These are phyloP conservation scores for Trichopria drosophilae DNA, from an alignment of 2,888 invertebrate species.

Conservation along the genomic window DNA sequence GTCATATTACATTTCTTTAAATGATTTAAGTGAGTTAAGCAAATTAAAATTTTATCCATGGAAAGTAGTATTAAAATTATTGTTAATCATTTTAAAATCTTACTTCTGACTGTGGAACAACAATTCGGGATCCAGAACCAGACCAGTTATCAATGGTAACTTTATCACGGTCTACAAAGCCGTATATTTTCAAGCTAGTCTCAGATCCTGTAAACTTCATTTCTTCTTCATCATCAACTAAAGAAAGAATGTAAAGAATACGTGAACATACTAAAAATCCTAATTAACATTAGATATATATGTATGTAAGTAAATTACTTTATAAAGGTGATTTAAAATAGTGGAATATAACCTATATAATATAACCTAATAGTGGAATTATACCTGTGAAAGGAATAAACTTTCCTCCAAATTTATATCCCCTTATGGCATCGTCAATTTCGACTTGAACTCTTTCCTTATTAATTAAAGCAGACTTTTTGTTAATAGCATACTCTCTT, in stretches of 20 bases:
- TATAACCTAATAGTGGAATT: not conserved
- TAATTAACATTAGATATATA: not conserved
- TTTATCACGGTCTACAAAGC: constrained; percentile 27
- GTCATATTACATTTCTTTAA: no score
- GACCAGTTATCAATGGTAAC: constrained; percentile 30
- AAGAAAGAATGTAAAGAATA: not conserved
- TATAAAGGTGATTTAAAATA: not conserved
- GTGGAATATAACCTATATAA: constrained; percentile 3
- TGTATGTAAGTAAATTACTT: not conserved
- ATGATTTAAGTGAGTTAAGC: no score
- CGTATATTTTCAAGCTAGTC: constrained; percentile 27
- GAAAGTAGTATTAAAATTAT: no score
- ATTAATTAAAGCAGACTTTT: constrained; percentile 1
- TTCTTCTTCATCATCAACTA: constrained; percentile 25
- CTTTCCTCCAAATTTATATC: constrained; percentile 39
- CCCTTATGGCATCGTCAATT: constrained; percentile 31
- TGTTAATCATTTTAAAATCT: no score
- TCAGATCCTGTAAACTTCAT: constrained; percentile 22
- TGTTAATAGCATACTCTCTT: not conserved
- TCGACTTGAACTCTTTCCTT: constrained; percentile 20
- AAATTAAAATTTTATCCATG: no score
- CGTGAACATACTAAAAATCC: not conserved
- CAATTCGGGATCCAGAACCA: constrained; percentile 26
- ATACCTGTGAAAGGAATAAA: constrained; percentile 38
- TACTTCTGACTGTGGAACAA: constrained; percentile 26